Percentiles rank a stretch among this genome's conserved stretches.
These are phyloP conservation scores for Tenualosa ilisha DNA, from an alignment of 2,797 vertebrate species.

Conservation along the genomic window DNA sequence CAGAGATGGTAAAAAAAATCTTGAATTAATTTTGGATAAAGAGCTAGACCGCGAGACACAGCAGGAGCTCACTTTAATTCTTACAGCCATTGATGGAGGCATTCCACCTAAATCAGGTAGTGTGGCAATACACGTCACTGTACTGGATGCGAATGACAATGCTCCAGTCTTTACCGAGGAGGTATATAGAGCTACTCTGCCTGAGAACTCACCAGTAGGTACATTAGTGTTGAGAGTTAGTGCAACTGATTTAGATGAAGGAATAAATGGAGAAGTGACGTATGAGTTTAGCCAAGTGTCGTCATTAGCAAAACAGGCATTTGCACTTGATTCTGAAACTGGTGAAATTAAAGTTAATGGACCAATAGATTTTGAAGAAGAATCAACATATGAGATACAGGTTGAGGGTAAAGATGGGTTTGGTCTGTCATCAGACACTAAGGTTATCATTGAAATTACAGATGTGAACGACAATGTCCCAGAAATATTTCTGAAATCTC, in stretches of 20 bases:
- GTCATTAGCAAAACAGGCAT: too few relatives aligned
- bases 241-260: too few relatives aligned
- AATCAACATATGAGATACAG: constrained; percentile 57
- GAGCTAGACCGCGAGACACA: constrained; percentile 48
- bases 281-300: too few relatives aligned
- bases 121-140: constrained; percentile 53
- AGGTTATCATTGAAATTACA: constrained; percentile 59
- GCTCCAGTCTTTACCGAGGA: constrained; percentile 39
- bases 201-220: constrained; percentile 51
- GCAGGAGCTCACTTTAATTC: too few relatives aligned
- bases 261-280: too few relatives aligned
- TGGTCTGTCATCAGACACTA: constrained; percentile 58
- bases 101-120: constrained; percentile 56
- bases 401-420: constrained; percentile 66
- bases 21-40: background rate
- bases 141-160: constrained; percentile 66
- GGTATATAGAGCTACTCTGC: constrained; percentile 55
- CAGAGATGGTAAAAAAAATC: too few relatives aligned
- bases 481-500: constrained; percentile 61
- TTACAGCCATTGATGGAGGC: constrained; percentile 60
- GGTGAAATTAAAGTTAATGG: constrained; percentile 54
- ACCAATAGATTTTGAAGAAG: constrained; percentile 64
- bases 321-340: constrained; percentile 14
- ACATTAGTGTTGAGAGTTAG: too few relatives aligned
- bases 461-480: constrained; percentile 65